phyloP scores from a whole-genome alignment of 2,113 vertebrate species.

The Odocoileus hemionus region DNA sequence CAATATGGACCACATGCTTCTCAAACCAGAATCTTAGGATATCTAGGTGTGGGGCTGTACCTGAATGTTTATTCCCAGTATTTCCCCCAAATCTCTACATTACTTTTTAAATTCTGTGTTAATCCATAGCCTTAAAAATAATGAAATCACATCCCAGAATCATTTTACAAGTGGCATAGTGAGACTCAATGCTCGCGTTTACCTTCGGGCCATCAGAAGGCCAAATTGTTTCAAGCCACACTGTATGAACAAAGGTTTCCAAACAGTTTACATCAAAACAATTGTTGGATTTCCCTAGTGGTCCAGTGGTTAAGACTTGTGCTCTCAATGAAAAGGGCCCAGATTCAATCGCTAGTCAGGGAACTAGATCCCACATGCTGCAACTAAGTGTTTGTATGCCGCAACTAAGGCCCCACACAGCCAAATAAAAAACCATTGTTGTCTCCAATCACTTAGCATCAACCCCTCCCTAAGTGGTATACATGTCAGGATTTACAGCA shows the following conservation, averaged over 20 bases:
- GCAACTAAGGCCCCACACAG: not conserved
- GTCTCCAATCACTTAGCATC: not conserved
- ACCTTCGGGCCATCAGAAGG: not conserved
- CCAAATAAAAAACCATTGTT: not conserved
- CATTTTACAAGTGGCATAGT: not conserved
- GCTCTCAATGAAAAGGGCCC: not conserved
- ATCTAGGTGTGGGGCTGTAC: not conserved
- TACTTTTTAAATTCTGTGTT: not conserved
- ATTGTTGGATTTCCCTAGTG: not conserved
- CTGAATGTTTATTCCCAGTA: not conserved
- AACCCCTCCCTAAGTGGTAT: not conserved
- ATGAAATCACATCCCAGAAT: not conserved
- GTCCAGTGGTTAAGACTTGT: not conserved
- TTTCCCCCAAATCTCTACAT: not conserved
- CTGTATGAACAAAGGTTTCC: not conserved
- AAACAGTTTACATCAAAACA: not conserved
- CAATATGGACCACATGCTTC: not conserved
- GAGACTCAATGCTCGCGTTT: not conserved
- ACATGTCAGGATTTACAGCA: not conserved
- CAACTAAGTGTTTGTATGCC: not conserved
- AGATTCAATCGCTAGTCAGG: not conserved
- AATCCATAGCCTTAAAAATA: not conserved
- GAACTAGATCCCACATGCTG: not conserved
- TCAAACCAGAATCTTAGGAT: not conserved
- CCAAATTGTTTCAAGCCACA: not conserved